Evolutionary conservation across 2,888 invertebrate species (phyloP).

Genomic region (Drosophila lacicola): DNA sequence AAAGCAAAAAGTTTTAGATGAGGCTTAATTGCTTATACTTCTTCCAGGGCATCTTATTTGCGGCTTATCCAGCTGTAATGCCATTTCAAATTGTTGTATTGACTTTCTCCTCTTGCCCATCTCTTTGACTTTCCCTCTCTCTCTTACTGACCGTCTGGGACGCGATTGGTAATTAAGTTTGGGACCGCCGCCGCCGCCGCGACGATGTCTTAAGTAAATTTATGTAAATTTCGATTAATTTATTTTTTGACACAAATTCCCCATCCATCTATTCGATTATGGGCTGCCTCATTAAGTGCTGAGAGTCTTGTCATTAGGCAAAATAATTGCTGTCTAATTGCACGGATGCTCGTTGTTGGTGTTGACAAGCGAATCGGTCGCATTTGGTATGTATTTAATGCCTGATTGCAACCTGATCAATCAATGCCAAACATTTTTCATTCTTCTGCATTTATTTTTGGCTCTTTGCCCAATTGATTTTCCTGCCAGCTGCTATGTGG

Average conservation of each 20-base stretch:
- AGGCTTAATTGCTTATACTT: neutral
- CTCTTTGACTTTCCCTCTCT: neutral
- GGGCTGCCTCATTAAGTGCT: constrained; percentile 35
- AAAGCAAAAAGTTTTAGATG: no score
- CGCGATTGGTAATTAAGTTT: constrained; percentile 62
- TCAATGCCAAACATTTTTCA: constrained; percentile 50
- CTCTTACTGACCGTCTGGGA: neutral
- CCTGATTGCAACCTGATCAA: constrained; percentile 67
- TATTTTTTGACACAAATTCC: constrained; percentile 57
- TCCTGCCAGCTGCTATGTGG: constrained; percentile 28
- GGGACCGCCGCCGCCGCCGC: constrained; percentile 34
- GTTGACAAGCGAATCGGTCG: constrained; percentile 53
- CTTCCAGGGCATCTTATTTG: constrained; percentile 6
- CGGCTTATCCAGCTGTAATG: neutral
- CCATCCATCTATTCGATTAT: neutral
- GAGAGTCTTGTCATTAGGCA: constrained; percentile 47
- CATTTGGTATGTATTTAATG: constrained; percentile 42
- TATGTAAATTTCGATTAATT: constrained; percentile 76
- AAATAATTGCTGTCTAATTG: constrained; percentile 62
- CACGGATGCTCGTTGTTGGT: constrained; percentile 60
- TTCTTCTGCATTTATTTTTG: constrained; percentile 2
- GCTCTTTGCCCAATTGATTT: constrained; percentile 33
- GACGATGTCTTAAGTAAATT: constrained; percentile 52
- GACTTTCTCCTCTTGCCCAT: constrained; percentile 12
- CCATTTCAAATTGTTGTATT: constrained; percentile 23